phyloP scores from a whole-genome alignment of 2,113 vertebrate genomes.

The Podiceps cristatus region DNA sequence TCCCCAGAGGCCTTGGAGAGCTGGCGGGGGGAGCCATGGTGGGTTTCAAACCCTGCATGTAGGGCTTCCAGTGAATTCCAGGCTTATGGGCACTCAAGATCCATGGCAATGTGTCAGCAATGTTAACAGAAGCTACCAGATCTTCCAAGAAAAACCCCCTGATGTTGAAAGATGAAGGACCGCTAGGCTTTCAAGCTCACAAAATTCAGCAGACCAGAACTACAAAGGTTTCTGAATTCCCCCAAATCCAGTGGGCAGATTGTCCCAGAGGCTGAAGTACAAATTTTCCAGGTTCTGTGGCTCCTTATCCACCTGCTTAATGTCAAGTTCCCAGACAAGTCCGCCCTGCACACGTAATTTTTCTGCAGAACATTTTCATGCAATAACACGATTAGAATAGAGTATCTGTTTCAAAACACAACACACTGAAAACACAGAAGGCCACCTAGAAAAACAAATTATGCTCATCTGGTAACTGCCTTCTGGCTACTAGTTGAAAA shows the following conservation, averaged over 20 bases:
- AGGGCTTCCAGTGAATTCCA: background rate
- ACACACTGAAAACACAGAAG: background rate
- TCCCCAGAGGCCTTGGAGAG: background rate
- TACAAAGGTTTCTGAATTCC: background rate
- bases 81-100: background rate
- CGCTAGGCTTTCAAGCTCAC: background rate
- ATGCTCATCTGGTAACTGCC: background rate
- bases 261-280: background rate
- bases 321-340: background rate
- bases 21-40: accelerated
- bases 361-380: slow-evolving; percentile 13
- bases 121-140: background rate
- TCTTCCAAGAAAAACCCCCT: background rate
- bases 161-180: background rate
- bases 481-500: slow-evolving; percentile 55
- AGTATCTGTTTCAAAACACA: slow-evolving; percentile 42
- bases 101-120: background rate
- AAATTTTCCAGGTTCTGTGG: background rate
- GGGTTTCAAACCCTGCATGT: background rate
- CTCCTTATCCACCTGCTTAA: slow-evolving; percentile 9
- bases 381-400: slow-evolving; percentile 12
- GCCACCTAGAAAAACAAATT: slow-evolving; percentile 42
- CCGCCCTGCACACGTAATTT: background rate
- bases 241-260: background rate
- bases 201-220: background rate